Conservation (phyloP, 2,888 invertebrate genomes). For the Athalia rosae region DNA sequence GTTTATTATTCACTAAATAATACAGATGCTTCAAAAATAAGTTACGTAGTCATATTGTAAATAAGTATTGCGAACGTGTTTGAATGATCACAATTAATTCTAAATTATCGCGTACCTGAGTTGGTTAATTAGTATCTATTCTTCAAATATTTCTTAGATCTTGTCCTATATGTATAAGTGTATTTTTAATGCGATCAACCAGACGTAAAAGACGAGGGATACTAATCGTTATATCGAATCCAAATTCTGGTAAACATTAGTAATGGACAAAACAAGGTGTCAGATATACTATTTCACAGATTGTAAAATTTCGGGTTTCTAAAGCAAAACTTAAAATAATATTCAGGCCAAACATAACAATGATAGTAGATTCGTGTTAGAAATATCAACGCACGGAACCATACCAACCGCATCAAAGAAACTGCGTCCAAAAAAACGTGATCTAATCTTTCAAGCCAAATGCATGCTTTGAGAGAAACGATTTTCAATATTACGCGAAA, state of each 20-base stretch:
- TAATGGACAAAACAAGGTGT: too few species aligned
- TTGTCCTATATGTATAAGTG: too few species aligned
- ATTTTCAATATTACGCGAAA: conserved; percentile 44
- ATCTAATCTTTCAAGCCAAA: conserved; percentile 49
- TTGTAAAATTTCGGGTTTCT: too few species aligned
- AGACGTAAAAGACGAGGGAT: conserved; percentile 7
- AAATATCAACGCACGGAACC: too few species aligned
- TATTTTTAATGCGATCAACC: too few species aligned
- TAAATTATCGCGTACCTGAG: conserved; percentile 31
- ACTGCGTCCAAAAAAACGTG: not conserved
- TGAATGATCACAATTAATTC: conserved; percentile 1
- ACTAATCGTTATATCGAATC: conserved; percentile 8
- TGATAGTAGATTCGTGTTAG: too few species aligned
- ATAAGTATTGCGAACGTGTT: conserved; percentile 31
- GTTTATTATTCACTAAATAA: conserved; percentile 41
- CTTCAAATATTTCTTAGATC: not conserved
- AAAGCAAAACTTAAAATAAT: too few species aligned
- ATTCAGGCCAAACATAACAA: too few species aligned
- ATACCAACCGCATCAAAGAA: too few species aligned
- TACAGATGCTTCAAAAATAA: conserved; percentile 24
- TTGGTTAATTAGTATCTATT: conserved; percentile 5
- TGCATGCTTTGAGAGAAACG: conserved; percentile 65
- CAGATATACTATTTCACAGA: too few species aligned
- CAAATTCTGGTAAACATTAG: not conserved
- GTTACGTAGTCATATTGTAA: conserved; percentile 24